Conservation (phyloP, 2,888 invertebrate genomes). For the Acholoe squamosa region DNA sequence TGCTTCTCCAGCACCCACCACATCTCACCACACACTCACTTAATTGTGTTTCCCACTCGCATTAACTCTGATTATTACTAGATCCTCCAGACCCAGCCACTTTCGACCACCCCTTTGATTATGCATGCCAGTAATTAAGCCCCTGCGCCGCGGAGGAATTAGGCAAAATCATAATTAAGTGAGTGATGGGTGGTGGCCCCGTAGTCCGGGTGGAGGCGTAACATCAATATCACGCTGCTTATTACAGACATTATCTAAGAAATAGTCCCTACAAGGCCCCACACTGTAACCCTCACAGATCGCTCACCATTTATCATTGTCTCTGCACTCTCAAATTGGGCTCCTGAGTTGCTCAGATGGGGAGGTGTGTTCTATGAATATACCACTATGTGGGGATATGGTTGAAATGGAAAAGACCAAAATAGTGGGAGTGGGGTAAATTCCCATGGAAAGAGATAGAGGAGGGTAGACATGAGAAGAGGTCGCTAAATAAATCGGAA, state of each 20-base stretch:
- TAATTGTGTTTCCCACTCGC: slow-evolving; percentile 29
- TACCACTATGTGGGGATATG: not conserved
- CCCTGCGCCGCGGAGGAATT: not conserved
- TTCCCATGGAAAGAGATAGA: too few relatives aligned
- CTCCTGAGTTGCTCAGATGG: not conserved
- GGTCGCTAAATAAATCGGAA: too few relatives aligned
- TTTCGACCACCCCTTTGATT: slow-evolving; percentile 57
- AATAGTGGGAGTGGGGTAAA: not conserved
- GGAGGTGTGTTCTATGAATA: not conserved
- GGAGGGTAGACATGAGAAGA: too few relatives aligned
- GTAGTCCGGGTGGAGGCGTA: not conserved
- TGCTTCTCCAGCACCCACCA: not conserved
- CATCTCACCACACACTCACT: not conserved
- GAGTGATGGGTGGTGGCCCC: slow-evolving; percentile 29
- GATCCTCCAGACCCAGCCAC: not conserved
- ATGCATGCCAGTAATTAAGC: slow-evolving; percentile 51
- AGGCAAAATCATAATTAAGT: slow-evolving; percentile 53
- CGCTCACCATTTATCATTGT: not conserved
- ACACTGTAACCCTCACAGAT: not conserved
- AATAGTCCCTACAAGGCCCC: not conserved
- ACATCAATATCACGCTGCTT: slow-evolving; percentile 7
- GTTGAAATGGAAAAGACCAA: not conserved
- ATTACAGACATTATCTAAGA: slow-evolving; percentile 1
- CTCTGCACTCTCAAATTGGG: not conserved
- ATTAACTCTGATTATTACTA: slow-evolving; percentile 53